Conservation (phyloP, 64 coral and sea anemone species). For the Montipora efflorescens region DNA sequence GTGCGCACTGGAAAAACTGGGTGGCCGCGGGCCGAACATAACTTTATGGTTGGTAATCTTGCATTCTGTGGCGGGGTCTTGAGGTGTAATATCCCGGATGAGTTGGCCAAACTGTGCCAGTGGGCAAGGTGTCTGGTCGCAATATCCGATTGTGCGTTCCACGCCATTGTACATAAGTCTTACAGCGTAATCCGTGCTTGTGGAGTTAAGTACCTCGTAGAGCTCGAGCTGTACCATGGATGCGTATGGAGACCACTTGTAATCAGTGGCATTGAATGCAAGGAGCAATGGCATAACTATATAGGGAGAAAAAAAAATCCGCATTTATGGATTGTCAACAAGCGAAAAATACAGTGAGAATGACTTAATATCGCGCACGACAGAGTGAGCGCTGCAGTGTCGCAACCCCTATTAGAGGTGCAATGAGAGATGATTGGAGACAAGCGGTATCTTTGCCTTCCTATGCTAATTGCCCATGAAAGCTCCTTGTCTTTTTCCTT, state of each 20-base stretch:
- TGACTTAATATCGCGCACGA: too few relatives aligned
- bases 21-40: conserved; percentile 7
- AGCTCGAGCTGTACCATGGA: conserved; percentile 87
- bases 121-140: conserved; percentile 71
- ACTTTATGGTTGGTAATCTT: conserved; percentile 32
- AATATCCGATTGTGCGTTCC: conserved; percentile 66
- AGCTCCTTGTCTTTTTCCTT: too few relatives aligned
- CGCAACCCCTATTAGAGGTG: too few relatives aligned
- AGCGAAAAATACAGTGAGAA: too few relatives aligned
- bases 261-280: conserved; percentile 84
- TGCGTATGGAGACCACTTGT: conserved; percentile 80
- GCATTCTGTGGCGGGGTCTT: conserved; percentile 61
- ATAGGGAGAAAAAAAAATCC: background rate
- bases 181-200: conserved; percentile 53
- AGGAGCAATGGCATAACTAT: conserved; percentile 74
- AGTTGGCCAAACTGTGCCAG: conserved; percentile 67
- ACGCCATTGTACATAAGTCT: conserved; percentile 79
- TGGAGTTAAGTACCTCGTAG: conserved; percentile 9
- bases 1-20: background rate
- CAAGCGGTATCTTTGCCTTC: too few relatives aligned
- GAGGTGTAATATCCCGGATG: conserved; percentile 57
- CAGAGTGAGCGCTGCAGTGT: too few relatives aligned
- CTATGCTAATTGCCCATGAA: too few relatives aligned
- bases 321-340: too few relatives aligned
- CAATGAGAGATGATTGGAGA: too few relatives aligned